Evolutionary conservation across 2,888 invertebrate species (phyloP).

Genomic region (Sepioteuthis lessoniana): DNA sequence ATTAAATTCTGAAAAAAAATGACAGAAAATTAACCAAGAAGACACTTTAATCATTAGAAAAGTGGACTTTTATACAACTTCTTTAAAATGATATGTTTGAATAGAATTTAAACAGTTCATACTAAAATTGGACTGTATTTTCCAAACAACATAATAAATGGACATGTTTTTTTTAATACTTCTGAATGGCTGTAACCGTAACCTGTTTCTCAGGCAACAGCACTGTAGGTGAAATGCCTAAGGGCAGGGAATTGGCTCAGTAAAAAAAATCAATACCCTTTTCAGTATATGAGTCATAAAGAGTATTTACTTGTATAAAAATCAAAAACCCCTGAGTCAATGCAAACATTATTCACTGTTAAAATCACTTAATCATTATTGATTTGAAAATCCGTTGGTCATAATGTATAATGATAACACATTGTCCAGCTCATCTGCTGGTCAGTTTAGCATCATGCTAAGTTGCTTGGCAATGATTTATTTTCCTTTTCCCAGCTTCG

Average conservation of each 20-base stretch:
- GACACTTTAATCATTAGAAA: no score
- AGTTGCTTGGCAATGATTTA: background rate
- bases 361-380: constrained; percentile 23
- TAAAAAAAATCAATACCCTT: background rate
- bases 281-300: background rate
- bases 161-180: background rate
- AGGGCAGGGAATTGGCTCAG: background rate
- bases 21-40: no score
- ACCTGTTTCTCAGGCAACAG: background rate
- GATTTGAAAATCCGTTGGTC: background rate
- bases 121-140: no score
- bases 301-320: constrained; percentile 33
- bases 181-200: background rate
- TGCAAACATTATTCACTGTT: background rate
- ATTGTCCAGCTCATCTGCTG: background rate
- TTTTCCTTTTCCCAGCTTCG: background rate
- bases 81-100: no score
- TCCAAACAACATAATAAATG: no score
- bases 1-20: no score
- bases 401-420: background rate
- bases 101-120: no score
- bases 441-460: background rate
- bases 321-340: background rate
- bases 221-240: background rate
- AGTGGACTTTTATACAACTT: no score